A percentile compares a stretch with the other conserved stretches of the same genome.
Evolutionary conservation across 1,140 invertebrate genomes (phyloP).

Genomic region (Druon quercuslanigerum): DNA sequence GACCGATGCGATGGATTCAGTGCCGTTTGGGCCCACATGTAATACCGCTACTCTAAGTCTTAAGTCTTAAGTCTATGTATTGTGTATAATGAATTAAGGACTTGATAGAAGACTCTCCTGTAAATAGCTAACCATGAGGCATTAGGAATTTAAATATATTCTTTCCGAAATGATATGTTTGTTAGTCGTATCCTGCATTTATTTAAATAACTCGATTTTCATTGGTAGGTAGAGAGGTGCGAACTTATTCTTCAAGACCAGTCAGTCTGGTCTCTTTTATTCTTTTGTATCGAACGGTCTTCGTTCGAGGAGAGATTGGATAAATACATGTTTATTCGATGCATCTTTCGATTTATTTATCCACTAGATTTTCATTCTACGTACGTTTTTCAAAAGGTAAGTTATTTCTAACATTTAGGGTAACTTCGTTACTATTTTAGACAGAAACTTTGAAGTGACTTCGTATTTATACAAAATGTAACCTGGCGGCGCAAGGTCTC

Average conservation of each 20-base stretch:
- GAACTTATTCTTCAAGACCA: constrained; percentile 24
- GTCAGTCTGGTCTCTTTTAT: constrained; percentile 33
- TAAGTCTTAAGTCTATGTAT: constrained; percentile 70
- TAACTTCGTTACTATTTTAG: too few species aligned
- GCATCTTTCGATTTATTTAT: not conserved
- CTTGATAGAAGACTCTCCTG: constrained; percentile 72
- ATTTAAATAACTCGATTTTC: constrained; percentile 32
- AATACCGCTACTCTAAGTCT: constrained; percentile 58
- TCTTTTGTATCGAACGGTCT: constrained; percentile 27
- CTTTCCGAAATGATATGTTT: constrained; percentile 62
- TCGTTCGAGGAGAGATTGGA: not conserved
- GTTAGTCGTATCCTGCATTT: constrained; percentile 56
- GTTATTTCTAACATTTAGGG: too few species aligned
- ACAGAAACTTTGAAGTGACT: too few species aligned
- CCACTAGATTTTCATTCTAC: not conserved
- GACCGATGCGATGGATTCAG: constrained; percentile 58
- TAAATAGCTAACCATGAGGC: constrained; percentile 73
- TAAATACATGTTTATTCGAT: constrained; percentile 28
- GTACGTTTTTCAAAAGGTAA: too few species aligned
- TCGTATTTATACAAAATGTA: too few species aligned
- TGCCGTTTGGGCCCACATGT: constrained; percentile 64
- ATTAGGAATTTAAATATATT: constrained; percentile 73
- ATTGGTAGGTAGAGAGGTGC: not conserved
- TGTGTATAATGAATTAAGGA: constrained; percentile 74
- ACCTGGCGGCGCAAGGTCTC: too few species aligned